Base-by-base conservation (phyloP, 2,113 vertebrate species). In the Tretioscincus oriximinensis region DNA sequence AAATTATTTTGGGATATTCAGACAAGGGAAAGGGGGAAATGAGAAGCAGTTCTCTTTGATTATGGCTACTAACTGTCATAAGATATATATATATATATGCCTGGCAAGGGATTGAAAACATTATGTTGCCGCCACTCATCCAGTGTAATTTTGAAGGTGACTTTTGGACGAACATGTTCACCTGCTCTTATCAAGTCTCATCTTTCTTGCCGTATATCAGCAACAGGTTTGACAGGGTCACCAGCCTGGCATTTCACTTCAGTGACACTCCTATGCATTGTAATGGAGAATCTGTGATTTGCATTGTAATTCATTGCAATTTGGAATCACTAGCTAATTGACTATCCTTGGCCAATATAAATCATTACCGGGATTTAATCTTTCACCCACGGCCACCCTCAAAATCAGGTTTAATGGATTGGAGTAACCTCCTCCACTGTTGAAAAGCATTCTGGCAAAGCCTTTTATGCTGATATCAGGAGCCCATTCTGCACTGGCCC, bases 1-100 rank as follows among this genome's bases (percentile, higher is more conserved):
- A 88, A 90, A 93, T 93, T 91, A 88, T 93, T 93, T 92, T 81
- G 88, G 58, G 87, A 85, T 93, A 92, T 89, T 87, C 90, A 88
- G 88, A 92, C 92, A 85, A 28, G 26, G 88, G 89, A 88, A 88
- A 72, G 77, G 64, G 85, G 81, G 78, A 35, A 81, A 78, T 79
- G 64, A 83, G 79, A 51, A 76, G 61, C 70, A 88, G 80, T 88
- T 67, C 91, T 90, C 92, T 94, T 89, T 93, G 90, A 92, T 86
- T 69, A 65, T 67, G 76, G 89, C 89, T 80, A 66, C 29, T 81
- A 84, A 83, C 88, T 81, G 84, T 73, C 73, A 64, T 8, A 7
- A n/a, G 51, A 51, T 18, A 7, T 73, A 9, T 20, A 29, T 47
- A 7, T 83, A 41, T 81, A 79, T n/a, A 77, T 79, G 85, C 49